These are phyloP conservation scores for Psix sp. DNA, from an alignment of 1,140 invertebrate species.

Conservation along the genomic window DNA sequence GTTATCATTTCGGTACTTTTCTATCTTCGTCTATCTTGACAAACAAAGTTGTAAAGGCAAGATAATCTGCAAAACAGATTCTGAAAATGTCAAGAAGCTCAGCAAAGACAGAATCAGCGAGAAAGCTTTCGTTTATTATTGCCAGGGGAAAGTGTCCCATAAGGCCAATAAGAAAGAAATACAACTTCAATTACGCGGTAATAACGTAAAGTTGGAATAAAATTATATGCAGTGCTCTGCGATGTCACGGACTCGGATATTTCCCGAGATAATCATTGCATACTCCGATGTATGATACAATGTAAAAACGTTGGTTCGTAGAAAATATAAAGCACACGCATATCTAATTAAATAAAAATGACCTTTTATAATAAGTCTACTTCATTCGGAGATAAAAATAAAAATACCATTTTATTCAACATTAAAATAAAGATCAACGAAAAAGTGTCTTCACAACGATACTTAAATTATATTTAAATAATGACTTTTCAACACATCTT, in stretches of 20 bases:
- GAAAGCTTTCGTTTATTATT: constrained; percentile 55
- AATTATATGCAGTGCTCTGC: constrained; percentile 31
- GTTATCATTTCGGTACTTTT: constrained; percentile 7
- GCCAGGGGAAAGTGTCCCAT: constrained; percentile 35
- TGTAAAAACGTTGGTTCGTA: background rate
- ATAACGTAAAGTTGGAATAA: constrained; percentile 55
- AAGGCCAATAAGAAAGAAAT: constrained; percentile 57
- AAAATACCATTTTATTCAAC: too few relatives aligned
- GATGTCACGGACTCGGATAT: constrained; percentile 10
- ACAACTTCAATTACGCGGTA: constrained; percentile 55
- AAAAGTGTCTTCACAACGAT: too few relatives aligned
- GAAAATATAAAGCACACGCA: background rate
- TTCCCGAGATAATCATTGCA: constrained; percentile 26
- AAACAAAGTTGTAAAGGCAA: constrained; percentile 44
- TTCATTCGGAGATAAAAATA: too few relatives aligned
- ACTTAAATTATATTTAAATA: too few relatives aligned
- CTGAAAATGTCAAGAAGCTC: constrained; percentile 38
- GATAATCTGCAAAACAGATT: constrained; percentile 49
- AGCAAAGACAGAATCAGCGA: constrained; percentile 36
- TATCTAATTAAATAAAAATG: too few relatives aligned
- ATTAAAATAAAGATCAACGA: too few relatives aligned
- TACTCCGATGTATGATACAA: constrained; percentile 20
- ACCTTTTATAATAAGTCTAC: too few relatives aligned
- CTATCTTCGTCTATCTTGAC: constrained; percentile 19
- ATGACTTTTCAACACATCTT: too few relatives aligned